Base-by-base conservation (phyloP, 2,113 vertebrate species). In the Notiomystis cincta region DNA sequence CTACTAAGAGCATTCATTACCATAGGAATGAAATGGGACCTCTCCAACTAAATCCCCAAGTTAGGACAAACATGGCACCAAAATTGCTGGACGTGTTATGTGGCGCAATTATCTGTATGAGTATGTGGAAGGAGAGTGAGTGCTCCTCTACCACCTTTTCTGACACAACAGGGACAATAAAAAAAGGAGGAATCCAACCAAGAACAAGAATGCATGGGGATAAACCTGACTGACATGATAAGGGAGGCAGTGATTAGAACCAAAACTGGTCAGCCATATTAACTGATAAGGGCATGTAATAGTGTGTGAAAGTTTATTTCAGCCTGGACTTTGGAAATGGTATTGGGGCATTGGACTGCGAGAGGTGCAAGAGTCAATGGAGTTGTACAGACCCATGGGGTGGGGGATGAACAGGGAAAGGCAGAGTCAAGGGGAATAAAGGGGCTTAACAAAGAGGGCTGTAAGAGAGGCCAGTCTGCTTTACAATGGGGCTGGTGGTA, bases 331-430 rank as follows among this genome's bases (percentile, higher is more conserved):
- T 77, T 42, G 33, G 33, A 71, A 66, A 35, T 38, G 20, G 10
- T 54, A 50, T 1, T 28, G 31, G 38, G 12, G 50, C 2, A 50
- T 5, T 0, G 0, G 60, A 48, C 27, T n/a, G 15, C 0, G 0
- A 61, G 47, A 2, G 4, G 35, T 23, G 33, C 18, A 40, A n/a
- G 22, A 53, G 50, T 14, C 25, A 6, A 4, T 22, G 13, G 47
- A 56, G 54, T 21, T 60, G 21, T 25, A 72, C 5, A 28, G 22
- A 47, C 2, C 8, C 15, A 21, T 9, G 20, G 21, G 6, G 6
- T 8, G 3, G 19, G 11, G 19, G 40, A 25, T 19, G 8, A 27
- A 15, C 7, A 70, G 3, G 21, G 30, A 2, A 60, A 71, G 45
- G 15, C 18, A n/a, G 12, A 65, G 33, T 27, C 3, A 7, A 37